These are phyloP conservation scores for Lasioglossum figueresi DNA, from an alignment of 2,888 invertebrate genomes.

Conservation along the genomic window DNA sequence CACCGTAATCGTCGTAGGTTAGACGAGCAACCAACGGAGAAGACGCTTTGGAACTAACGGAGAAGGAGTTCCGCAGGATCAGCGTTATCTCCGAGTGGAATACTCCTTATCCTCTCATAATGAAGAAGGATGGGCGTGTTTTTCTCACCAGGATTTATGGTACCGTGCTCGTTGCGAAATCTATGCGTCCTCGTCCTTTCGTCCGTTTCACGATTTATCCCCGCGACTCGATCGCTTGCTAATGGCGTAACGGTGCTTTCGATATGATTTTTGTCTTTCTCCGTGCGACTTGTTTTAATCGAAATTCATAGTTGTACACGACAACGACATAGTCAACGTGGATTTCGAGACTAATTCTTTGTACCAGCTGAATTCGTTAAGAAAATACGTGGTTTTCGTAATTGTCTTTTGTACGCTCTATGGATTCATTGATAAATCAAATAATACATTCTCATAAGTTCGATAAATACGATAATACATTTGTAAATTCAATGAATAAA, in stretches of 20 bases:
- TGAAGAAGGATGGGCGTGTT: slow-evolving; percentile 63
- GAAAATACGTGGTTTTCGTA: too few species aligned
- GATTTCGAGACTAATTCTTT: not conserved
- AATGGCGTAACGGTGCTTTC: slow-evolving; percentile 40
- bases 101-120: slow-evolving; percentile 60
- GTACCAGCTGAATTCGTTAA: not conserved
- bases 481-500: too few species aligned
- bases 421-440: too few species aligned
- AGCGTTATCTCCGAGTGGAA: slow-evolving; percentile 43
- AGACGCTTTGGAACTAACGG: slow-evolving; percentile 3
- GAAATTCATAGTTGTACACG: not conserved
- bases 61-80: slow-evolving; percentile 20
- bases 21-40: not conserved
- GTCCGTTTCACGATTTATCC: slow-evolving; percentile 32
- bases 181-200: slow-evolving; percentile 48
- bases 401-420: too few species aligned
- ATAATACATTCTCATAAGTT: too few species aligned
- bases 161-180: slow-evolving; percentile 52
- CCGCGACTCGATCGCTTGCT: slow-evolving; percentile 7
- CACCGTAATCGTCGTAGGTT: slow-evolving; percentile 29
- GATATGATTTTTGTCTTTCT: not conserved
- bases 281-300: not conserved
- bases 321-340: not conserved
- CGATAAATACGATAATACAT: too few species aligned
- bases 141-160: slow-evolving; percentile 59